Evolutionary conservation across 2,113 vertebrate species (phyloP).

Genomic region (Galemys pyrenaicus): DNA sequence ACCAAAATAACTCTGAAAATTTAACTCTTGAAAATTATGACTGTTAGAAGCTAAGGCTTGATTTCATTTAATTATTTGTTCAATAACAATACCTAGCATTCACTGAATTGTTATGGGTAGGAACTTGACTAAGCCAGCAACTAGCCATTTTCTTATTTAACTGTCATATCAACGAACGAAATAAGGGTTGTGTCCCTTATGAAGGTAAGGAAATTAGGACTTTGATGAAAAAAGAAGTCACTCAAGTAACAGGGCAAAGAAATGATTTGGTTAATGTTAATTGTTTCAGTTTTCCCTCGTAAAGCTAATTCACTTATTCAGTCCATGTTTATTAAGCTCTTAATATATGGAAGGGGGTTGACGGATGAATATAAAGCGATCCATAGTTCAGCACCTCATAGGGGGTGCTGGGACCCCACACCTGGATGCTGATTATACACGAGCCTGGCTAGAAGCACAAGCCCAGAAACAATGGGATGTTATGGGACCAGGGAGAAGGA

Average conservation of each 20-base stretch:
- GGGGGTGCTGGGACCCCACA: neutral
- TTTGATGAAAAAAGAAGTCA: neutral
- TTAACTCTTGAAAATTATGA: conserved; percentile 1
- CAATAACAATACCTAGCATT: neutral
- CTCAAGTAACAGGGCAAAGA: conserved; percentile 24
- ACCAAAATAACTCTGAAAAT: conserved; percentile 7
- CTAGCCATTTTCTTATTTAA: conserved; percentile 10
- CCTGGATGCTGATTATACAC: neutral
- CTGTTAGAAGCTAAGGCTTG: neutral
- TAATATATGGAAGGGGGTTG: neutral
- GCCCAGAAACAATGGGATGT: neutral
- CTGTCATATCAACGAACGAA: neutral
- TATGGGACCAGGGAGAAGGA: neutral
- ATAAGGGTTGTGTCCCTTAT: neutral
- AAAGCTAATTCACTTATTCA: neutral
- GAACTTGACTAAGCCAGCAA: neutral
- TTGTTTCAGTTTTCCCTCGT: neutral
- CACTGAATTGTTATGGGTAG: neutral
- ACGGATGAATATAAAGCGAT: neutral
- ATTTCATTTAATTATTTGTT: neutral
- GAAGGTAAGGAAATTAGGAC: neutral
- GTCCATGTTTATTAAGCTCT: neutral
- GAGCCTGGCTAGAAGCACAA: neutral
- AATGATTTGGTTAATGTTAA: neutral
- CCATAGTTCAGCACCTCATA: neutral